Evolutionary conservation across 2,888 invertebrate species (phyloP).

Genomic region (Eupithecia pulchellata): DNA sequence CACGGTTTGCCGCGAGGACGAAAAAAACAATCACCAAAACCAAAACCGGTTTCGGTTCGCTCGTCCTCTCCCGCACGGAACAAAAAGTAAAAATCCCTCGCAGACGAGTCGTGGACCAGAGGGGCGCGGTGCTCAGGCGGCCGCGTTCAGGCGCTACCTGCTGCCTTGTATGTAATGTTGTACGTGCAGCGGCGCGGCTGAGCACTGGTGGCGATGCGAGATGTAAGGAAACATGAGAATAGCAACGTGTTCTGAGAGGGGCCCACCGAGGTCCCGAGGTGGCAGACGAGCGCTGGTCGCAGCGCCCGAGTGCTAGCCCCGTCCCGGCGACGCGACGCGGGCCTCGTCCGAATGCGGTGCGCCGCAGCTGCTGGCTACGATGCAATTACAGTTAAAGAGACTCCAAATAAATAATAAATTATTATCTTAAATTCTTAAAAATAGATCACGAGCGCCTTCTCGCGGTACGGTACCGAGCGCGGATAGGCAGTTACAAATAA

Average conservation of each 20-base stretch:
- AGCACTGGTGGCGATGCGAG: conserved; percentile 49
- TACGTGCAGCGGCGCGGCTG: conserved; percentile 51
- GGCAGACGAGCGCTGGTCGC: conserved; percentile 33
- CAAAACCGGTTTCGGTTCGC: conserved; percentile 74
- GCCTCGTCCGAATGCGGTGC: conserved; percentile 82
- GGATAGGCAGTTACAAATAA: conserved; percentile 84
- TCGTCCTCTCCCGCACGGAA: conserved; percentile 73
- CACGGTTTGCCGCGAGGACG: conserved; percentile 64
- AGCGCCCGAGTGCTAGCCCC: conserved; percentile 51
- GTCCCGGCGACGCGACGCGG: conserved; percentile 80
- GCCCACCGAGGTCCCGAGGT: conserved; percentile 66
- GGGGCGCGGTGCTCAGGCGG: conserved; percentile 64
- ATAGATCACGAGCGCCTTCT: conserved; percentile 86
- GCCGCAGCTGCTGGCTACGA: conserved; percentile 78
- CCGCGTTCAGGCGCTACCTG: conserved; percentile 51
- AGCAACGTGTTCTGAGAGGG: conserved; percentile 25
- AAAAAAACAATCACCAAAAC: conserved; percentile 81
- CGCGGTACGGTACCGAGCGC: conserved; percentile 84
- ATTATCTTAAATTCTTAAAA: conserved; percentile 85
- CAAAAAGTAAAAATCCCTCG: conserved; percentile 75
- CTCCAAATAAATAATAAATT: conserved; percentile 86
- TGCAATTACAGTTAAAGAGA: conserved; percentile 83
- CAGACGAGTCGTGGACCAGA: conserved; percentile 59
- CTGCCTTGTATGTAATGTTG: conserved; percentile 34
- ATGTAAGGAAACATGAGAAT: conserved; percentile 47